phyloP scores from a whole-genome alignment of 2,113 vertebrate species.

The Centropus bengalensis region DNA sequence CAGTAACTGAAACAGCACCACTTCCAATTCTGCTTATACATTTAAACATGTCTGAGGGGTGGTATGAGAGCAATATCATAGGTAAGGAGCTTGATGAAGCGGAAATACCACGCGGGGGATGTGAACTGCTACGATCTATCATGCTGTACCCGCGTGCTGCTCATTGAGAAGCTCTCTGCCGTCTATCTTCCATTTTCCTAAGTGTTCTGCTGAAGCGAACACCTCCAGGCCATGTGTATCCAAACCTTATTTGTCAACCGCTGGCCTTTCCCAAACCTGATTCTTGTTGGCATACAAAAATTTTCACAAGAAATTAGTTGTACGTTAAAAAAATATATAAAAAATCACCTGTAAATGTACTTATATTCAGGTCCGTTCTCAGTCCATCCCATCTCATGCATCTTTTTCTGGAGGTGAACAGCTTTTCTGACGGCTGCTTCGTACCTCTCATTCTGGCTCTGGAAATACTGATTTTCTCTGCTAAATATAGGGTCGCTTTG shows the following conservation, averaged over 20 bases:
- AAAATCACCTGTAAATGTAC: slow-evolving; percentile 68
- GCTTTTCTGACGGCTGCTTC: slow-evolving; percentile 65
- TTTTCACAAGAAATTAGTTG: not conserved
- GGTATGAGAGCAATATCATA: not conserved
- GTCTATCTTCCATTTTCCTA: not conserved
- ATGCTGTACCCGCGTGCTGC: not conserved
- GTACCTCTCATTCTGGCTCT: slow-evolving; percentile 70
- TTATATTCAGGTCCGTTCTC: slow-evolving; percentile 30
- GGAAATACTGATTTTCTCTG: slow-evolving; percentile 73
- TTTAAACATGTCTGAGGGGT: not conserved
- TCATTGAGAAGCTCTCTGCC: not conserved
- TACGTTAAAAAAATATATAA: not conserved
- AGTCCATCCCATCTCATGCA: slow-evolving; percentile 70
- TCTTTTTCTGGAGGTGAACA: slow-evolving; percentile 54
- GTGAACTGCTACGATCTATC: not conserved
- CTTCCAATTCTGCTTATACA: not conserved
- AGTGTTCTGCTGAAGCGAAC: not conserved
- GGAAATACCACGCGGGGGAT: not conserved
- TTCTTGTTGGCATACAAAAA: not conserved
- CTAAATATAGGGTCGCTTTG: slow-evolving; percentile 62
- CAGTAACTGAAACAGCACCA: not conserved
- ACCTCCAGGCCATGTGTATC: not conserved
- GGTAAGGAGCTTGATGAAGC: not conserved
- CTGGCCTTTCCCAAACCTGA: not conserved
- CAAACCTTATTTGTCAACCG: not conserved